A percentile compares a stretch with the other conserved stretches of the same genome.
phyloP scores from a whole-genome alignment of 2,797 vertebrate genomes.

The Dipus sagitta region DNA sequence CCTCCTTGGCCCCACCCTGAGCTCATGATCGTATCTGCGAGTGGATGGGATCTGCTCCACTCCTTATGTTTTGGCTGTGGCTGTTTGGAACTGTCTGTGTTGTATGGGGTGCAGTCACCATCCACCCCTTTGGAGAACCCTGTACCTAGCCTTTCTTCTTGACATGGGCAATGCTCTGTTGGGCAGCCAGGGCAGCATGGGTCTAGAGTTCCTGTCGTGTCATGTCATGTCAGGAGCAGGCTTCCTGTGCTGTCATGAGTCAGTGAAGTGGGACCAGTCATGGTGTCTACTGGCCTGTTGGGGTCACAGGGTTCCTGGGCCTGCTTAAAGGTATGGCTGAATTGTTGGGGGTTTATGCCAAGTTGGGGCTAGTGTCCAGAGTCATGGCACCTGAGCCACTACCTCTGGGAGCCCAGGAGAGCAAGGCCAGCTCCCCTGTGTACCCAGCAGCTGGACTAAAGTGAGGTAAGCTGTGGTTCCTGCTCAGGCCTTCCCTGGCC shows the following conservation, averaged over 20 bases:
- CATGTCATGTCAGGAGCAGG: not conserved
- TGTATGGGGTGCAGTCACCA: not conserved
- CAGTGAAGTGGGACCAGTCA: not conserved
- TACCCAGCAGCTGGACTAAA: not conserved
- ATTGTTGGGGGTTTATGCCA: not conserved
- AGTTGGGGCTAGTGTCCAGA: not conserved
- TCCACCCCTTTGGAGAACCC: not conserved
- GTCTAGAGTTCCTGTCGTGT: not conserved
- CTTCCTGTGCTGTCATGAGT: not conserved
- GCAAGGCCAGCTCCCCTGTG: not conserved
- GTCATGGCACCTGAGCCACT: not conserved
- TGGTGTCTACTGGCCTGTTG: not conserved
- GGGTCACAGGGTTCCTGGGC: not conserved
- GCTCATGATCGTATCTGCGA: not conserved
- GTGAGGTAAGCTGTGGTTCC: not conserved
- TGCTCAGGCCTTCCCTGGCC: not conserved
- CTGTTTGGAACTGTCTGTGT: not conserved
- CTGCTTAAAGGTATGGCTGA: accelerated
- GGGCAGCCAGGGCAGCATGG: no score
- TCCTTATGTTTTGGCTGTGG: not conserved
- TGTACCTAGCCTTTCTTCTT: not conserved
- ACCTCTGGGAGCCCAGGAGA: not conserved
- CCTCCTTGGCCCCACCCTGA: not conserved
- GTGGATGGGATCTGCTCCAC: not conserved
- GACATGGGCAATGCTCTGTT: not conserved